Percentiles rank a stretch among this genome's conserved stretches.
Conservation (phyloP, 2,888 invertebrate species). For the Hydrotaea diabolus region DNA sequence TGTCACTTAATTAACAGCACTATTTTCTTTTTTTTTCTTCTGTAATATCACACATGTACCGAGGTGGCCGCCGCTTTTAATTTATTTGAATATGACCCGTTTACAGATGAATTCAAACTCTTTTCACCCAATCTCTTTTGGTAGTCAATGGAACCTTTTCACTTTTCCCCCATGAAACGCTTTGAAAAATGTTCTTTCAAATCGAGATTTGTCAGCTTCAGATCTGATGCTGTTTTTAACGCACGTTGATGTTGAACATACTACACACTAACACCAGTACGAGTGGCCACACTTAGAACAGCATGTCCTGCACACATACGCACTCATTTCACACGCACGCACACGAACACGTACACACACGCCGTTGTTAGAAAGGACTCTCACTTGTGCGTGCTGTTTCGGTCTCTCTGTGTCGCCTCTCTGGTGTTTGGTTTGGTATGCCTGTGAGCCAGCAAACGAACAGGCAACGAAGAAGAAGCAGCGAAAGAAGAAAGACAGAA, state of each 20-base stretch:
- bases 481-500: conserved; percentile 1
- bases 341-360: neutral
- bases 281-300: neutral
- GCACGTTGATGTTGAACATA: conserved; percentile 61
- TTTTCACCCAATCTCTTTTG: neutral
- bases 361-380: neutral
- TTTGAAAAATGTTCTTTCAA: neutral
- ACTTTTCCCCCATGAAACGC: neutral
- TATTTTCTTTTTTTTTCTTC: neutral
- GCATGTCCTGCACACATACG: conserved; percentile 28
- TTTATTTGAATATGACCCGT: neutral
- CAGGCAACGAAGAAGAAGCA: conserved; percentile 36
- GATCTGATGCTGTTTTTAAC: conserved; percentile 53
- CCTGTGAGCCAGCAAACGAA: neutral
- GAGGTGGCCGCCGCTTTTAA: conserved; percentile 5
- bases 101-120: neutral
- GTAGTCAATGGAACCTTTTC: neutral
- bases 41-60: neutral
- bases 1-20: conserved; percentile 29
- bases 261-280: conserved; percentile 50
- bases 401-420: conserved; percentile 14
- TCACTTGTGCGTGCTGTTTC: neutral
- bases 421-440: conserved; percentile 18
- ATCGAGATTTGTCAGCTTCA: neutral
- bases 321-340: conserved; percentile 23